Conservation (phyloP, 2,113 vertebrate genomes). For the Ptilorrhoa leucosticta region DNA sequence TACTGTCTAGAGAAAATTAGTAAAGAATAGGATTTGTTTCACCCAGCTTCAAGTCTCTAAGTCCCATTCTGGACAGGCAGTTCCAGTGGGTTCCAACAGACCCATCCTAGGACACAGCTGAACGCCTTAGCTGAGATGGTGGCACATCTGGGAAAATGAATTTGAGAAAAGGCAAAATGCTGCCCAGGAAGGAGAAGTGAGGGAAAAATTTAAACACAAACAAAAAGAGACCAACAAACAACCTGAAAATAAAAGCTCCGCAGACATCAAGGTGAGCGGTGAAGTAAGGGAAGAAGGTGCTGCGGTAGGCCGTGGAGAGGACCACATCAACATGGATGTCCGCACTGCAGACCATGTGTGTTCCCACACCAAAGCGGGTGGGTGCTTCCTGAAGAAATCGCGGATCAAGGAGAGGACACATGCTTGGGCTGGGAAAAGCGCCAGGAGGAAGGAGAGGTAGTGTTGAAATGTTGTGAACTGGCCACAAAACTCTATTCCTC, state of each 20-base stretch:
- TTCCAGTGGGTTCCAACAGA: accelerated
- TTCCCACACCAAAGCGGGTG: not conserved
- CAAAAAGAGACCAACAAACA: not conserved
- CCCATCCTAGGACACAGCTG: not conserved
- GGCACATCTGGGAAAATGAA: not conserved
- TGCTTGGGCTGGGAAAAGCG: not conserved
- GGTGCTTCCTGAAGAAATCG: not conserved
- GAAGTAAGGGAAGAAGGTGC: not conserved
- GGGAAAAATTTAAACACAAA: not conserved
- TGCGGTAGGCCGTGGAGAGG: not conserved
- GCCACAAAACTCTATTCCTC: not conserved
- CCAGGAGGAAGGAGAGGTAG: not conserved
- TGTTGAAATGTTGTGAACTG: not conserved
- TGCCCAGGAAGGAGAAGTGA: not conserved
- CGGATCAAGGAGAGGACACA: accelerated
- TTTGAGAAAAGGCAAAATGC: not conserved
- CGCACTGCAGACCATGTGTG: not conserved
- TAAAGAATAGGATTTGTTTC: not conserved
- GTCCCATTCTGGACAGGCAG: too few species aligned
- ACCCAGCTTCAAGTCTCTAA: not conserved
- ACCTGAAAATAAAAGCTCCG: not conserved
- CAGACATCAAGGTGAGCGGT: not conserved
- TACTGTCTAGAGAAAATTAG: not conserved
- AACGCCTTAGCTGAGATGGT: not conserved
- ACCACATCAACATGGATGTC: not conserved